A percentile compares a stretch with the other conserved stretches of the same genome.
Evolutionary conservation across 1,140 invertebrate genomes (phyloP).

Genomic region (Hylaeus volcanicus): DNA sequence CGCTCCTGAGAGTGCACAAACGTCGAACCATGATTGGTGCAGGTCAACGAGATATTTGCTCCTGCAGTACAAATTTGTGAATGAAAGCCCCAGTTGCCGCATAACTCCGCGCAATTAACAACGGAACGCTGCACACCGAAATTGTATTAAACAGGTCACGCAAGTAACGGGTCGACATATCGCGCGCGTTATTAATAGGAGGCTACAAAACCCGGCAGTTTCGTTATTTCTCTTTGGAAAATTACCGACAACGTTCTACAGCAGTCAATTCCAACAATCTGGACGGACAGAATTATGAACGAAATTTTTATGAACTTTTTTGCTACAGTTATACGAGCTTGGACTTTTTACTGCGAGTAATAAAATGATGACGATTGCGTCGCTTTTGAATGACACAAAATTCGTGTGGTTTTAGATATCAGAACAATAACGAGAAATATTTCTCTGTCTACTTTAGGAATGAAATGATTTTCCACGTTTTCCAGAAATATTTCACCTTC

Average conservation of each 20-base stretch:
- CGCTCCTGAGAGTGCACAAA: slow-evolving; percentile 5
- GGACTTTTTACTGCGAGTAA: no score
- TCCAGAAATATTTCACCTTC: no score
- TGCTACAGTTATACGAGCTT: no score
- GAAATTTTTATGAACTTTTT: no score
- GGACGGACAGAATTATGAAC: no score
- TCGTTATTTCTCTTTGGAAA: not conserved
- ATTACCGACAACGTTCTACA: not conserved
- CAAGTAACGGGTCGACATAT: not conserved
- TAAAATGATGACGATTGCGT: no score
- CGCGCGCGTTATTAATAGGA: not conserved
- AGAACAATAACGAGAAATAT: no score
- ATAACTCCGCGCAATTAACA: slow-evolving; percentile 6
- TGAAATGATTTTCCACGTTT: no score
- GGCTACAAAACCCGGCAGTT: not conserved
- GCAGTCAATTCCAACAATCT: no score
- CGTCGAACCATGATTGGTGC: slow-evolving; percentile 11
- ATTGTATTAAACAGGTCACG: not conserved
- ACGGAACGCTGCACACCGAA: not conserved
- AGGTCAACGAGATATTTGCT: not conserved
- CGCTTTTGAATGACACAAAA: no score
- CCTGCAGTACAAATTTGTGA: not conserved
- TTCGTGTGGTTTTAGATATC: no score
- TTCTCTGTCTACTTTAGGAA: no score
- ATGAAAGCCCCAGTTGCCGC: not conserved